phyloP scores from a whole-genome alignment of 2,888 invertebrate genomes.

The Philaethria dido region DNA sequence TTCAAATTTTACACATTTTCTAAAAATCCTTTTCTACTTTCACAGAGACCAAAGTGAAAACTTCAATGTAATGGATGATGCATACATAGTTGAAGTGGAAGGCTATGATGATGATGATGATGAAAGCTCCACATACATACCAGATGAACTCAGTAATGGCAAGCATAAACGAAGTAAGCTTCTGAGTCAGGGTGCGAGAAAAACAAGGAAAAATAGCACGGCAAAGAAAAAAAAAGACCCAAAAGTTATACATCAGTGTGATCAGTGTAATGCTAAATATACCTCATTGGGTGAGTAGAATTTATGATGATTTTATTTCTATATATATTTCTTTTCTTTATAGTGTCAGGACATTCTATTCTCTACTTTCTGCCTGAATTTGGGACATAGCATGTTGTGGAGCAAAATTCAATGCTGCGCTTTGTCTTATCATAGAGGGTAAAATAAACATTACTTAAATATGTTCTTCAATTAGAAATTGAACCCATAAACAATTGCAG shows the following conservation, averaged over 20 bases:
- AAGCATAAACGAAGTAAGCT: constrained; percentile 42
- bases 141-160: constrained; percentile 49
- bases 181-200: constrained; percentile 27
- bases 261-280: constrained; percentile 72
- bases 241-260: constrained; percentile 68
- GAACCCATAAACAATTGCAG: too few species aligned
- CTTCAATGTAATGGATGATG: constrained; percentile 41
- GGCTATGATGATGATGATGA: constrained; percentile 59
- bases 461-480: too few species aligned
- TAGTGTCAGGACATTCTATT: too few species aligned
- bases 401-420: too few species aligned
- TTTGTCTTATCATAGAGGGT: too few species aligned
- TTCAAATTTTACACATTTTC: too few species aligned
- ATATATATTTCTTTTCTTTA: too few species aligned
- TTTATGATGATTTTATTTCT: background rate
- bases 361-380: too few species aligned
- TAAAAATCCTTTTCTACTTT: constrained; percentile 1
- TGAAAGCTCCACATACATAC: constrained; percentile 53
- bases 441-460: too few species aligned
- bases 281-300: constrained; percentile 61
- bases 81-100: constrained; percentile 53
- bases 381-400: too few species aligned
- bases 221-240: constrained; percentile 47
- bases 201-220: constrained; percentile 21
- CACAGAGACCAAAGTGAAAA: constrained; percentile 44